phyloP scores from a whole-genome alignment of 1,140 invertebrate species.

The Globodera rostochiensis region DNA sequence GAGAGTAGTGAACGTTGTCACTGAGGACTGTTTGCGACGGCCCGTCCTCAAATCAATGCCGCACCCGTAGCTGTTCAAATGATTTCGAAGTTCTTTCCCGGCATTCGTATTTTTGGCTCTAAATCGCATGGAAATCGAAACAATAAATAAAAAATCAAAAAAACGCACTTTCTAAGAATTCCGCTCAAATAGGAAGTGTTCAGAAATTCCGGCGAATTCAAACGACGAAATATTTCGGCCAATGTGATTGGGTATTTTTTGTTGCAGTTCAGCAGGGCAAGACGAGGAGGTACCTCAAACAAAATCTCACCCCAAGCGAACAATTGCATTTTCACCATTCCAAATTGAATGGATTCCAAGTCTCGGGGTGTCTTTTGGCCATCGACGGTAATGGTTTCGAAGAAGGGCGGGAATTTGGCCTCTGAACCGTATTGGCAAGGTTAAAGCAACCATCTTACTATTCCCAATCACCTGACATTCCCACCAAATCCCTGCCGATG shows the following conservation, averaged over 20 bases:
- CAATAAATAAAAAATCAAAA: background rate
- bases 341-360: slow-evolving; percentile 5
- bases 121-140: background rate
- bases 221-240: slow-evolving; percentile 19
- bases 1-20: slow-evolving; percentile 23
- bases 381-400: background rate
- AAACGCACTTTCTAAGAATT: slow-evolving; percentile 24
- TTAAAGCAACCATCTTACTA: background rate
- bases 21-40: slow-evolving; percentile 14
- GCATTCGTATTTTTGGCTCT: slow-evolving; percentile 28
- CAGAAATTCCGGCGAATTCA: slow-evolving; percentile 14
- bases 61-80: slow-evolving; percentile 5
- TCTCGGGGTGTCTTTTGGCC: background rate
- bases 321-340: background rate
- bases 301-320: background rate
- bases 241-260: slow-evolving; percentile 25
- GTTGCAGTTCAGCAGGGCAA: slow-evolving; percentile 17
- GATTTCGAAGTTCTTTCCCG: background rate
- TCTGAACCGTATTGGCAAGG: background rate
- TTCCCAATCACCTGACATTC: background rate
- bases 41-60: slow-evolving; percentile 22
- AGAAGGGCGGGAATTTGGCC: slow-evolving; percentile 20
- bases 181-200: slow-evolving; percentile 31
- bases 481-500: slow-evolving; percentile 3
- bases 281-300: slow-evolving; percentile 14